Percentiles rank a stretch among this genome's conserved stretches.
These are phyloP conservation scores for Aspidiotus destructor DNA, from an alignment of 2,888 invertebrate species.

Conservation along the genomic window DNA sequence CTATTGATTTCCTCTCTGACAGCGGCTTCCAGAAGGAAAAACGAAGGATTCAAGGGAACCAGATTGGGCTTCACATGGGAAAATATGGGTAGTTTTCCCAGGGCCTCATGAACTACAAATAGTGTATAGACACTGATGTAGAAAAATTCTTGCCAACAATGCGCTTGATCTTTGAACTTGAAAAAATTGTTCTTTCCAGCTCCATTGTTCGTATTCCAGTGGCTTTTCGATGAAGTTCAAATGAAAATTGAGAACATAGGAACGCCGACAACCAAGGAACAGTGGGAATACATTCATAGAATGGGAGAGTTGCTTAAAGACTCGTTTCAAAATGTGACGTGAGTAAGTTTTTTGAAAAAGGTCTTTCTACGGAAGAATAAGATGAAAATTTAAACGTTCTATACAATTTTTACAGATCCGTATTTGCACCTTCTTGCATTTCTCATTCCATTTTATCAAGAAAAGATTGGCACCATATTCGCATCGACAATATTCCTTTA, in stretches of 20 bases:
- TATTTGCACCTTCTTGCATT: slow-evolving; percentile 87
- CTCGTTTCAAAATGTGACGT: slow-evolving; percentile 71
- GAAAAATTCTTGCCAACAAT: too few relatives aligned
- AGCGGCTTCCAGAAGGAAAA: too few relatives aligned
- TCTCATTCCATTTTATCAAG: slow-evolving; percentile 83
- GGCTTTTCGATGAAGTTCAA: slow-evolving; percentile 90
- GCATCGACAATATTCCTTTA: slow-evolving; percentile 72
- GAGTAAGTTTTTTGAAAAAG: slow-evolving; percentile 39
- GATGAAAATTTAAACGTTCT: background rate
- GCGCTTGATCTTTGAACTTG: too few relatives aligned
- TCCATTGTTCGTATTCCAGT: slow-evolving; percentile 87
- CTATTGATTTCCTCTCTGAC: too few relatives aligned
- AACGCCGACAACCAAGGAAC: slow-evolving; percentile 74
- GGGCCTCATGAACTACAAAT: too few relatives aligned
- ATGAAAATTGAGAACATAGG: slow-evolving; percentile 86
- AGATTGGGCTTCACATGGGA: too few relatives aligned
- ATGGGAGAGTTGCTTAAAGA: slow-evolving; percentile 75
- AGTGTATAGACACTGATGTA: too few relatives aligned
- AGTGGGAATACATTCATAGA: slow-evolving; percentile 88
- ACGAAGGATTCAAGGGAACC: too few relatives aligned
- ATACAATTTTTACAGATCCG: slow-evolving; percentile 48
- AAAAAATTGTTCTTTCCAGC: slow-evolving; percentile 46
- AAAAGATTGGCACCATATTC: slow-evolving; percentile 75
- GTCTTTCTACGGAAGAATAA: background rate
- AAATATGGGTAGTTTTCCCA: too few relatives aligned